Conservation (phyloP, 2,113 vertebrate genomes). For the Cercocebus atys region DNA sequence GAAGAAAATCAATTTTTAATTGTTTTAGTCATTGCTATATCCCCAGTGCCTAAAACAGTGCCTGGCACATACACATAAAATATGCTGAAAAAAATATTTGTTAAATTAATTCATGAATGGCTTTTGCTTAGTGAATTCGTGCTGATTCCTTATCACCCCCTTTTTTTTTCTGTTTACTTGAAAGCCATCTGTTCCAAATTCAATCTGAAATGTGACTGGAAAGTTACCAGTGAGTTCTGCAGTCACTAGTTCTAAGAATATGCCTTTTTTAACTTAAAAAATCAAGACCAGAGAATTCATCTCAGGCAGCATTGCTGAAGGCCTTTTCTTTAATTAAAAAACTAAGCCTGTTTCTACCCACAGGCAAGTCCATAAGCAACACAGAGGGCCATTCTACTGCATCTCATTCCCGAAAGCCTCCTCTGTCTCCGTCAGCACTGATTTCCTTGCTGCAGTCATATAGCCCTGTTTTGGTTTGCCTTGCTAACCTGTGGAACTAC, state of each 20-base stretch:
- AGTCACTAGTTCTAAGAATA: not conserved
- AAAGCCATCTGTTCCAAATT: not conserved
- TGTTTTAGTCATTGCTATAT: not conserved
- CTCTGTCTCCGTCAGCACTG: not conserved
- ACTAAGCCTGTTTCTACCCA: not conserved
- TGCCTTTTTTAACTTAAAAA: not conserved
- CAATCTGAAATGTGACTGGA: slow-evolving; percentile 15
- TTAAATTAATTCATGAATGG: not conserved
- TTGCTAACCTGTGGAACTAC: not conserved
- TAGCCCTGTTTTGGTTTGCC: not conserved
- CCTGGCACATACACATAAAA: not conserved
- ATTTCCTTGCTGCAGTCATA: not conserved
- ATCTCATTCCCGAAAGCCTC: not conserved
- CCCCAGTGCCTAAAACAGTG: not conserved
- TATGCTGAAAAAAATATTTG: not conserved
- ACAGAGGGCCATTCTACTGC: not conserved
- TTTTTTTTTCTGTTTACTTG: not conserved
- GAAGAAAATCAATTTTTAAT: not conserved
- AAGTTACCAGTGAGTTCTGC: not conserved
- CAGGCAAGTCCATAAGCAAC: not conserved
- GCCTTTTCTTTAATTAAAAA: not conserved
- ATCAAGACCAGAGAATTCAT: not conserved
- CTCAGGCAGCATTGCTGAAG: not conserved
- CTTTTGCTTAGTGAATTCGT: not conserved
- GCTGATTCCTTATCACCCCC: not conserved